These are phyloP conservation scores for Burhinus oedicnemus DNA, from an alignment of 2,113 vertebrate genomes.

Conservation along the genomic window DNA sequence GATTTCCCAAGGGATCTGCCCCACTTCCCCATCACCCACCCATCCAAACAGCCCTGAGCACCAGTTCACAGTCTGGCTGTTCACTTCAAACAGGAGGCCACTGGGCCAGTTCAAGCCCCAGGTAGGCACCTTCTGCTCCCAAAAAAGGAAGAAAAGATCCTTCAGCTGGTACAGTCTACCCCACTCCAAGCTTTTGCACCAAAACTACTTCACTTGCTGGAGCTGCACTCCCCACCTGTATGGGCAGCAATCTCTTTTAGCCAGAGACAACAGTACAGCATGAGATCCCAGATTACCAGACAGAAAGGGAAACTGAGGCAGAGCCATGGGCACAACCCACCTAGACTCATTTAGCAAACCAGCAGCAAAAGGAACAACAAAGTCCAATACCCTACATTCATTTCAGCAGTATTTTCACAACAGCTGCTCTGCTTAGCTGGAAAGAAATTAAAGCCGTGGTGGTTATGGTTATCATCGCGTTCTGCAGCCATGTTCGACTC, in stretches of 20 bases:
- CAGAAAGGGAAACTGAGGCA: not conserved
- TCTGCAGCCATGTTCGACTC: not conserved
- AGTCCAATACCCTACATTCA: not conserved
- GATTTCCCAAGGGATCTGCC: not conserved
- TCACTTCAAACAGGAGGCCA: not conserved
- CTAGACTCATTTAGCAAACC: not conserved
- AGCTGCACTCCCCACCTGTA: not conserved
- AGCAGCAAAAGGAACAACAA: not conserved
- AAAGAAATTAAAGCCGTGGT: not conserved
- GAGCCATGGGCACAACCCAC: too few species aligned
- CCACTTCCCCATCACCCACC: not conserved
- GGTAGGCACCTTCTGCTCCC: not conserved
- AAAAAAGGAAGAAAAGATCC: not conserved
- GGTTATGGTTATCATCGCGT: not conserved
- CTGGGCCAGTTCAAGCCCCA: not conserved
- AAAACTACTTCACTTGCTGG: not conserved
- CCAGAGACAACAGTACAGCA: not conserved
- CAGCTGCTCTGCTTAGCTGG: not conserved
- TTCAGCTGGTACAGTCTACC: not conserved
- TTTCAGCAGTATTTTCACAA: not conserved
- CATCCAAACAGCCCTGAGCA: not conserved
- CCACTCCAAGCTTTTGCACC: not conserved
- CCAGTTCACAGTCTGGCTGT: not conserved
- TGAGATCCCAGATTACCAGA: rapidly evolving
- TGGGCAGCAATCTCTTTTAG: not conserved